Percentiles rank a stretch among this genome's conserved stretches.
phyloP scores from a whole-genome alignment of 37 sponge, comb jelly and placozoan species.

The Halichondria panicea region DNA sequence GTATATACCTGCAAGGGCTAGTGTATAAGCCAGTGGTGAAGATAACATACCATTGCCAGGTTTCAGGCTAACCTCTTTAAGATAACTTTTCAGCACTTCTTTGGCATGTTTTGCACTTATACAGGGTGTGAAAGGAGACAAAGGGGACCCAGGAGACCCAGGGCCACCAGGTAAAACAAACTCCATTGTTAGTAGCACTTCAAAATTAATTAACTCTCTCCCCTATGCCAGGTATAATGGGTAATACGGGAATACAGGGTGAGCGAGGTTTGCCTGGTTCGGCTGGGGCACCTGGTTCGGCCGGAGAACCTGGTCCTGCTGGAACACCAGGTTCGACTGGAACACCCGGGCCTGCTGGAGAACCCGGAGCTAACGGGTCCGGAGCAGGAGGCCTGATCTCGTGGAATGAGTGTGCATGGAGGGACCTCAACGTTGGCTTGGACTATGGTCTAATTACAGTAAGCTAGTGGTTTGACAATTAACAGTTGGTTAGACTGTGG shows the following conservation, averaged over 20 bases:
- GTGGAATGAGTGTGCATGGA: constrained; percentile 69
- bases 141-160: not conserved
- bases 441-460: constrained; percentile 69
- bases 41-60: too few species aligned
- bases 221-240: not conserved
- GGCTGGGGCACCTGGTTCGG: not conserved
- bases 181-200: too few species aligned
- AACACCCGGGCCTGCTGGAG: constrained; percentile 4
- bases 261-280: constrained; percentile 4
- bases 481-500: too few species aligned
- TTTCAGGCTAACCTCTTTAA: too few species aligned
- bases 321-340: not conserved
- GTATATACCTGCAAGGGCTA: too few species aligned
- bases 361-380: constrained; percentile 1
- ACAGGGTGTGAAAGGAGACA: constrained; percentile 9
- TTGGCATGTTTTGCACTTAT: not conserved
- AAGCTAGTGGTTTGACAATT: constrained; percentile 5
- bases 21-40: too few species aligned
- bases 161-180: constrained; percentile 1
- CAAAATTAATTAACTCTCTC: too few species aligned
- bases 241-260: not conserved
- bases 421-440: constrained; percentile 22
- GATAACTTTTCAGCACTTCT: too few species aligned
- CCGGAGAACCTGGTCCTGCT: too few species aligned
- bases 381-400: not conserved